Base-by-base conservation (phyloP, 2,888 invertebrate genomes). In the Drosophila pegasa region DNA sequence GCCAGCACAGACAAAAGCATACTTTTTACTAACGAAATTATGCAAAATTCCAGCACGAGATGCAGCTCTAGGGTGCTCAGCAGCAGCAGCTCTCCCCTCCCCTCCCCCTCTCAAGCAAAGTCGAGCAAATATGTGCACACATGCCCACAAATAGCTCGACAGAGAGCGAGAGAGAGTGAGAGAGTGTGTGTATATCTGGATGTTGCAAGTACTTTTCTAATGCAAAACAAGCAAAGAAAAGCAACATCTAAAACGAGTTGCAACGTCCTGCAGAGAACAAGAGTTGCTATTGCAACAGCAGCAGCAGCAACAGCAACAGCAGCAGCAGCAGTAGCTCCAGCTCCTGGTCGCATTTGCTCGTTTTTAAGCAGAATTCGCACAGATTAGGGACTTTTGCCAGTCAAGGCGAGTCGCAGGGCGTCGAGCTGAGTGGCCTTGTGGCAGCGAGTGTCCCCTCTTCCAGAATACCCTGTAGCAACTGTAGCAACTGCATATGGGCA, bases 351-450 rank as follows among this genome's bases (percentile, higher is more conserved):
- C 51, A 18, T 50, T 70, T 68, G 43, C 37, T 59, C 29, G 62
- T 22, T 50, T 57, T 72, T 55, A 48, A 70, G 66, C 48, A 57
- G 63, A 71, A 60, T 71, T 88, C 65, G 37, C 61, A 69, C 60
- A 82, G 83, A 83, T 83, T 83, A 86, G 67, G 78, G 75, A 87
- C 67, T 87, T 78, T 67, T 57, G 51, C 33, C 35, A 48, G 56
- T 45, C 52, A 50, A 50, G 52, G 48, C 50, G 40, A 51, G 75
- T 27, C 22, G 58, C 48, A 58, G 41, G 43, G 43, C 47, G 57
- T 33, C 20, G 60, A 48, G 60, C 80, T 41, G 65, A 86, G 70
- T 77, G 66, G 57, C 75, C 65, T 70, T 59, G 71, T 78, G 71
- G 60, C 40, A 68, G 60, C 33, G 68, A 72, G 41, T 77, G 59